A percentile compares a stretch with the other conserved stretches of the same genome.
phyloP scores from a whole-genome alignment of 2,797 vertebrate genomes.

The Dermochelys coriacea region DNA sequence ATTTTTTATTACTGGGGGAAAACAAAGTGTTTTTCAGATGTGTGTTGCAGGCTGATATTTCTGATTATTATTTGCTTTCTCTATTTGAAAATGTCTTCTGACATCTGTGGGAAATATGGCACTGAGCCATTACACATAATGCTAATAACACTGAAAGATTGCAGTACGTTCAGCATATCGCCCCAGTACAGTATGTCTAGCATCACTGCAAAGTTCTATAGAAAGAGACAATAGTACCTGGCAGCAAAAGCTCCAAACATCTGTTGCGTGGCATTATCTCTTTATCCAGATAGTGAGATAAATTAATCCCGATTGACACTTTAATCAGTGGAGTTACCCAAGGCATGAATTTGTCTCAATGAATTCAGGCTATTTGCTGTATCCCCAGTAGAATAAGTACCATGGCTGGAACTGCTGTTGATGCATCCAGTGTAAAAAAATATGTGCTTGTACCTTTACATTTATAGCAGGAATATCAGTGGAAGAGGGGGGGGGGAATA shows the following conservation, averaged over 20 bases:
- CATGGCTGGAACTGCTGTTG: background rate
- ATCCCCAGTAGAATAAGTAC: fast-evolving
- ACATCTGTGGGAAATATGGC: background rate
- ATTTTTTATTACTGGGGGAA: background rate
- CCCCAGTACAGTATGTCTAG: background rate
- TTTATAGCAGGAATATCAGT: background rate
- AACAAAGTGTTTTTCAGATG: background rate
- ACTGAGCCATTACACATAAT: background rate
- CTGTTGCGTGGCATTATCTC: background rate
- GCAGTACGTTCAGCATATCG: background rate
- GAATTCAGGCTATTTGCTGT: background rate
- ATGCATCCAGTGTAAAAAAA: background rate
- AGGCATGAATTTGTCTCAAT: background rate
- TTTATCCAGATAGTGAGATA: background rate
- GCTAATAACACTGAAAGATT: background rate
- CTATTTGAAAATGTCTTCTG: background rate
- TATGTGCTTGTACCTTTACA: background rate
- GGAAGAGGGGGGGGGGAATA: fast-evolving
- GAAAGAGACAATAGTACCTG: background rate
- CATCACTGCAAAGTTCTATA: background rate
- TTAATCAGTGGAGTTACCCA: background rate
- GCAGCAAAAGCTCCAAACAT: background rate
- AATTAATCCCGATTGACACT: background rate
- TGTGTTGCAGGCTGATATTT: background rate
- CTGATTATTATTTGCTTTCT: background rate